Percentiles rank a stretch among this genome's conserved stretches.
Conservation (phyloP, 2,888 invertebrate genomes). For the Leptinotarsa rubiginosa region DNA sequence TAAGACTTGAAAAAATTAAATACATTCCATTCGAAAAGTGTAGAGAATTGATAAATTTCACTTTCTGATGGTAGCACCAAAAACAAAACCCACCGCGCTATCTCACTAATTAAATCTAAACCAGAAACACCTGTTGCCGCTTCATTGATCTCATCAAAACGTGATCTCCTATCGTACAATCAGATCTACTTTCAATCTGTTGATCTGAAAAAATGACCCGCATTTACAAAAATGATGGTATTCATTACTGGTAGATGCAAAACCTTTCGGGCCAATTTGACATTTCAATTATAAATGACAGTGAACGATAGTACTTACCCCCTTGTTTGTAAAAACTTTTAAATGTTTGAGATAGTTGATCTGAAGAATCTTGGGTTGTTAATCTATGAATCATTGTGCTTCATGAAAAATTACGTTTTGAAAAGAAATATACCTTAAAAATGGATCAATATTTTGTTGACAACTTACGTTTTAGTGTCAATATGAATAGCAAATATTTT, state of each 20-base stretch:
- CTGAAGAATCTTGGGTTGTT: neutral
- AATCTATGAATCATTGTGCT: neutral
- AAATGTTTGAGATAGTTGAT: neutral
- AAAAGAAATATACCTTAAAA: no score
- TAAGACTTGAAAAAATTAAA: no score
- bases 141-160: slow-evolving; percentile 22
- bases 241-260: neutral
- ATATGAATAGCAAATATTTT: no score
- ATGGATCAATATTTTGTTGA: no score
- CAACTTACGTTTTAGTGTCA: no score
- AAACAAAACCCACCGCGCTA: slow-evolving; percentile 1
- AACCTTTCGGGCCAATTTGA: neutral
- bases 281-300: slow-evolving; percentile 1
- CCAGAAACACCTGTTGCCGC: slow-evolving; percentile 1
- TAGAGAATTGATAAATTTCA: no score
- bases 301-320: neutral
- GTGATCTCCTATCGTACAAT: slow-evolving; percentile 1
- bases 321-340: neutral
- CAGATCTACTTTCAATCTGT: neutral
- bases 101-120: slow-evolving; percentile 7
- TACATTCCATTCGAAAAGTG: no score
- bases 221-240: slow-evolving; percentile 13
- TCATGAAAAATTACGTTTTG: neutral
- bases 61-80: neutral
- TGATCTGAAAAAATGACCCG: slow-evolving; percentile 11